Evolutionary conservation across 2,113 vertebrate genomes (phyloP).

Genomic region (Lamprotornis superbus): DNA sequence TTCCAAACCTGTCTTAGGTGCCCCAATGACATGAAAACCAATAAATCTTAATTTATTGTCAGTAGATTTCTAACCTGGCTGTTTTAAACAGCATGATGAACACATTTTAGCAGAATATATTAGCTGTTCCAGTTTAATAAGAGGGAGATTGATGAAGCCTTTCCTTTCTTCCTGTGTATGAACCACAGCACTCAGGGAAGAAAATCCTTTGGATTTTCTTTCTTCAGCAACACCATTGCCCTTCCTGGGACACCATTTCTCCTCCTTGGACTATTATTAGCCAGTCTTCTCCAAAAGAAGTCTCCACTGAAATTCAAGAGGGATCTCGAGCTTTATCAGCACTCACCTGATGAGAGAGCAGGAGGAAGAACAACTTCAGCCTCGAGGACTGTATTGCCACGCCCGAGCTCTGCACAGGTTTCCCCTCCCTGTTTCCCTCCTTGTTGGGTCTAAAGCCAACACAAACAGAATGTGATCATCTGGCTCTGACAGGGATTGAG

Average conservation of each 20-base stretch:
- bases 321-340: neutral
- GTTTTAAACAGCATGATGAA: constrained; percentile 28
- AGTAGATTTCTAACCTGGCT: constrained; percentile 31
- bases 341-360: accelerated
- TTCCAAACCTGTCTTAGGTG: neutral
- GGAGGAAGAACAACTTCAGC: neutral
- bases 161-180: neutral
- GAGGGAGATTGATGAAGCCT: neutral
- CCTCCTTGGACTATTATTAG: neutral
- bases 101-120: constrained; percentile 26
- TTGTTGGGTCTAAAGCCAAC: neutral
- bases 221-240: neutral
- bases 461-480: neutral
- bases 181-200: neutral
- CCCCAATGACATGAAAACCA: neutral
- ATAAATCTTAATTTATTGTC: constrained; percentile 14
- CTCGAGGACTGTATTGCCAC: accelerated
- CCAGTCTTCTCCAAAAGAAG: neutral
- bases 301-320: neutral
- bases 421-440: neutral
- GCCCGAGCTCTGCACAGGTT: neutral
- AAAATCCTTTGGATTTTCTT: neutral
- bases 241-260: neutral
- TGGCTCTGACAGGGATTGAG: too few relatives aligned
- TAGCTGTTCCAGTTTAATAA: neutral